Evolutionary conservation across 2,888 invertebrate species (phyloP), one percentile per base, ranked within the genome.

Genomic region (Phorcus lineatus): DNA sequence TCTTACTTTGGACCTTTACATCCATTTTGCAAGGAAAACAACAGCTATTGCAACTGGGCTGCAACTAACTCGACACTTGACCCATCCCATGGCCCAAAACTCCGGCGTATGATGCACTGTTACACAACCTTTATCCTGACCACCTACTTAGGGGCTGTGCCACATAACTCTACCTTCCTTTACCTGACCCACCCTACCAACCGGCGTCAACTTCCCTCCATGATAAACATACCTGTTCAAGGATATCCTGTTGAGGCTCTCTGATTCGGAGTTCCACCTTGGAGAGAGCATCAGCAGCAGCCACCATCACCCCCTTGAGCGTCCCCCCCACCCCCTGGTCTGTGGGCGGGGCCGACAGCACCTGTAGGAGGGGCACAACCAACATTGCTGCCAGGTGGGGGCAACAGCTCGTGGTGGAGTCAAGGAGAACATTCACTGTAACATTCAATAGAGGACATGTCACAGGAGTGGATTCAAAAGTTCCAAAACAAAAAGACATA

Each of bases 361-460:
- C 75, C 77, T 83, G 82, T 7, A 85, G 80, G 28, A 83, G 19
- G 3, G 85, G 85, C 53, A 82, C 47, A 6, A 81, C 16, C 47
- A 83, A 67, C 80, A 83, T 75, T 13, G 75, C 79, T 3, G 76
- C 55, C 40, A 76, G 17, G n/a, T 17, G 6, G 11, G 76, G 31
- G 16, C 22, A 28, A 17, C 76, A 76, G 31, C 11, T n/a, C 31
- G 24, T 9, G 16, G 31, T n/a, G 0, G 17, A 28, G 53, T 17
- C 31, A n/a, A 76, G 55, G 16, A 76, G 28, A 31, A 28, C 31
- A 19, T 55, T 36, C 28, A 28, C 76, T 76, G 55, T 11, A 47
- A 47, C 47, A 24, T 19, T 19, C 11, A 57, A 57, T 7, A n/a
- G 24, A 24, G 6, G 19, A n/a, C 9, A 24, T n/a, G n/a, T n/a